Evolutionary conservation across 2,113 vertebrate species (phyloP), one percentile per base, ranked within the genome.

Genomic region (Chamaea fasciata): DNA sequence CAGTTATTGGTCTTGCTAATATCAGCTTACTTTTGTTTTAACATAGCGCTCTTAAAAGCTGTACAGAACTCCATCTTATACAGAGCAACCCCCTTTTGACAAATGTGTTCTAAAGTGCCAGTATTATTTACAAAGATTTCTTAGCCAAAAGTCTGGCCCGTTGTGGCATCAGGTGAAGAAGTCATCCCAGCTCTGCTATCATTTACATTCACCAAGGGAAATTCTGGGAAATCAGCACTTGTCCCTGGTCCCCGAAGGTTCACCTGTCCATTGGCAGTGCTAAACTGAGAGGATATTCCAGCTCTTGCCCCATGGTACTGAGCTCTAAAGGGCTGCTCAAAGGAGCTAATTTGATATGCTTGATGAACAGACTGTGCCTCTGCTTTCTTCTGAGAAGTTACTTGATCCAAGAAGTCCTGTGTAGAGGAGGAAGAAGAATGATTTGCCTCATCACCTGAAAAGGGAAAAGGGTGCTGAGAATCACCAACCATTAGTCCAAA

Each of bases 341-440:
- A 99, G 70, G 99, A 98, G 97, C 98, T 98, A 92, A 99, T 99
- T 95, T 99, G 99, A 98, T 99, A 99, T 39, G 99, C 98, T 97
- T 99, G 99, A 94, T 99, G 98, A 85, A 99, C 98, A 95, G 98
- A 98, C 97, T 98, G 99, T n/a, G 98, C 96, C 95, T 99, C 99
- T 57, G 98, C 97, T 98, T 99, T 99, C 98, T 99, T 99, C 93
- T 99, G 98, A 96, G 99, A 98, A 37, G 99, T 98, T 94, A 99
- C 99, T 97, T 99, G 99, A 97, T 99, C 99, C 96, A 99, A 97
- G 92, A 99, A 99, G 98, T 99, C 99, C 96, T 99, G 99, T 24
- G 99, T 98, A 19, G 99, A 98, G 31, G 99, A 99, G 94, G 99
- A 99, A 15, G 99, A 98, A 63, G 97, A 97, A 90, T 99, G 99